These are phyloP conservation scores for Botia kubotai DNA, from an alignment of 2,797 vertebrate species.

Conservation along the genomic window DNA sequence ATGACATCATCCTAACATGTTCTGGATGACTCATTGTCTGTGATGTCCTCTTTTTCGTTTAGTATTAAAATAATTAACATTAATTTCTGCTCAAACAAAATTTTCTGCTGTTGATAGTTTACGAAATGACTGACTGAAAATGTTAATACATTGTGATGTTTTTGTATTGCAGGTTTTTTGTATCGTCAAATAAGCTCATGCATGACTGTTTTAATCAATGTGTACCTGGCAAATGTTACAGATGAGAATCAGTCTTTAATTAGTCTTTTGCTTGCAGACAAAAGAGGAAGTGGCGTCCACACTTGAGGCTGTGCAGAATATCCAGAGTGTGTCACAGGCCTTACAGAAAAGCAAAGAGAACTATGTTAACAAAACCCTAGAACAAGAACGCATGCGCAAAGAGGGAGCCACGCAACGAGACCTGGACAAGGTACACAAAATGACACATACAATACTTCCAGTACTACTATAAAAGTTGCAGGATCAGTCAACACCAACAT, in stretches of 20 bases:
- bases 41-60: neutral
- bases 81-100: neutral
- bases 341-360: slow-evolving; percentile 96
- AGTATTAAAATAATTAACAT: neutral
- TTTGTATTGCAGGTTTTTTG: too few species aligned
- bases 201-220: neutral
- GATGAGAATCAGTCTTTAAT: neutral
- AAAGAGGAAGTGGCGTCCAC: slow-evolving; percentile 97
- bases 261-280: slow-evolving; percentile 75
- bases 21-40: neutral
- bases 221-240: neutral
- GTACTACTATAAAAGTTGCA: neutral
- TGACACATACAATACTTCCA: neutral
- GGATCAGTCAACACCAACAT: neutral
- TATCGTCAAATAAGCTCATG: neutral
- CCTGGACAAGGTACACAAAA: slow-evolving; percentile 87
- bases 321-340: slow-evolving; percentile 92
- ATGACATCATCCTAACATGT: neutral
- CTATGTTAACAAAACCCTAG: slow-evolving; percentile 91
- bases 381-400: slow-evolving; percentile 94
- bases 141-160: too few species aligned
- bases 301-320: slow-evolving; percentile 94
- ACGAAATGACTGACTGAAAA: neutral
- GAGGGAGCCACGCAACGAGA: slow-evolving; percentile 96
- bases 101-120: neutral